phyloP scores from a whole-genome alignment of 2,888 invertebrate species.

The Melieria omissa region DNA sequence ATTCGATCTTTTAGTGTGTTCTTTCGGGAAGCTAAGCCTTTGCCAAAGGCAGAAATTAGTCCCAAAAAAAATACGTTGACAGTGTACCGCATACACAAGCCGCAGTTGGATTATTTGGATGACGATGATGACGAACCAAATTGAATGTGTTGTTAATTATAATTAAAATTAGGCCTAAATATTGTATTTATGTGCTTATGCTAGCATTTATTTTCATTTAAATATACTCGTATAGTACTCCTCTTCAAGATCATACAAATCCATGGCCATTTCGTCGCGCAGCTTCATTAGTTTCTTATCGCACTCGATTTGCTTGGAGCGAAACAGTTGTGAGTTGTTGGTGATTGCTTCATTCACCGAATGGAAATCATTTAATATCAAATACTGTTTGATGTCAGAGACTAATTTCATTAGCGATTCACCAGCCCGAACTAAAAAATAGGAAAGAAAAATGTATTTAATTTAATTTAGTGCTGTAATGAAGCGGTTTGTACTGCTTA shows the following conservation, averaged over 20 bases:
- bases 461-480: background rate
- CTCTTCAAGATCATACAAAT: slow-evolving; percentile 70
- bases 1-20: too few relatives aligned
- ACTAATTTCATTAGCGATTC: slow-evolving; percentile 97
- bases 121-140: slow-evolving; percentile 22
- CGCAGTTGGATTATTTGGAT: slow-evolving; percentile 34
- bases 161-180: background rate
- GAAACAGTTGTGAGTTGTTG: slow-evolving; percentile 89
- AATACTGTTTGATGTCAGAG: slow-evolving; percentile 96
- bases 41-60: slow-evolving; percentile 16
- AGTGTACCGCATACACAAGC: slow-evolving; percentile 19
- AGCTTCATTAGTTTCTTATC: slow-evolving; percentile 93
- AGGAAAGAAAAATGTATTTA: background rate
- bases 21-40: slow-evolving; percentile 1
- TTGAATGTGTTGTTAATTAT: background rate
- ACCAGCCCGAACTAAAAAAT: slow-evolving; percentile 85
- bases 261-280: slow-evolving; percentile 94
- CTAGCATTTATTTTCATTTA: slow-evolving; percentile 53
- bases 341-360: slow-evolving; percentile 97
- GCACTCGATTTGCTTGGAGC: slow-evolving; percentile 90
- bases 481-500: slow-evolving; percentile 51
- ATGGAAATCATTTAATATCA: slow-evolving; percentile 97
- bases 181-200: background rate
- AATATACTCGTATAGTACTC: slow-evolving; percentile 67
- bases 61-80: slow-evolving; percentile 17